Evolutionary conservation across 2,113 vertebrate species (phyloP), one percentile per base, ranked within the genome.

Genomic region (Oceanites oceanicus): DNA sequence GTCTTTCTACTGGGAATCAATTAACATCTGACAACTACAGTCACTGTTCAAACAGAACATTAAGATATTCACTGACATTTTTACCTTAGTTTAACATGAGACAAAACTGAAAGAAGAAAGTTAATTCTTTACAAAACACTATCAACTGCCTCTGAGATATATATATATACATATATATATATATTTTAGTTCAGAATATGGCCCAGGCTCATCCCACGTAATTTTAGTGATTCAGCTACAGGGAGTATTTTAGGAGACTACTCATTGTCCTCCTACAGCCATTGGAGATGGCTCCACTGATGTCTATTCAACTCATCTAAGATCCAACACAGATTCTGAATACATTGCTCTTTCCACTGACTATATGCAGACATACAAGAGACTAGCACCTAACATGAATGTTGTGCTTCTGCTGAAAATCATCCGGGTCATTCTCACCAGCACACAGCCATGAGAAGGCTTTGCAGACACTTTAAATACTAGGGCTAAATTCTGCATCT

Each of bases 351-450:
- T 52, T 50, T 52, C 59, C 45, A 44, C 11, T 4, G 9, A 29
- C 74, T 27, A 16, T 3, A 52, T 7, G 2, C 13, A 77, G 62
- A 34, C 45, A 70, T 1, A 1, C 26, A 44, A 32, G 74, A 40
- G 12, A 45, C 17, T 15, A 44, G 17, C 3, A 0, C 5, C 26
- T 36, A 27, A 38, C 1, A 1, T 3, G 14, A 70, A 40, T 30
- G 45, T 14, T 66, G 40, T 8, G 5, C 30, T 44, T 56, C 32
- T 68, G 38, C 27, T 40, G 38, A 42, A 84, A 53, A 63, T 13
- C 47, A n/a, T 19, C 32, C 18, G 13, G 20, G n/a, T 55, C 5
- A 6, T 61, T 38, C 68, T 38, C 38, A 61, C 32, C 40, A 82
- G 42, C 42, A 82, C 20, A 11, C 5, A 59, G 25, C 11, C 7